These are phyloP conservation scores for Diplodus sargus DNA, from an alignment of 2,797 vertebrate species.

Conservation along the genomic window DNA sequence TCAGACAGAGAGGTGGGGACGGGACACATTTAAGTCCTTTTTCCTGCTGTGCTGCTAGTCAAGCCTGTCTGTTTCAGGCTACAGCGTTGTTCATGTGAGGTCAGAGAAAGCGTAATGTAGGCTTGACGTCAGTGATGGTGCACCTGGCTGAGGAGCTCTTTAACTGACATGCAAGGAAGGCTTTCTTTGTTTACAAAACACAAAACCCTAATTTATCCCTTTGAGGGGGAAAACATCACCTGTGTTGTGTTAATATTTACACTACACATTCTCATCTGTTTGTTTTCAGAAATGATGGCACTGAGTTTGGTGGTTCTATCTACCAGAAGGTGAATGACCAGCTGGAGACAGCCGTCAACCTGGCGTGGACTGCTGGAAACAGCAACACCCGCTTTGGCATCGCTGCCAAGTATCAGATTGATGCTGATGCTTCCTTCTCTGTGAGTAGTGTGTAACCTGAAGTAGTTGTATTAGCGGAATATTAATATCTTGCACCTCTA, in stretches of 20 bases:
- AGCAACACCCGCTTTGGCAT: constrained; percentile 99
- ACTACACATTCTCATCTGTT: background rate
- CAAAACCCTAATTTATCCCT: background rate
- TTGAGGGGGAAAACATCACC: background rate
- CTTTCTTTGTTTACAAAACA: background rate
- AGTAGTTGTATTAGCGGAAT: background rate
- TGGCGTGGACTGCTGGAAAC: constrained; percentile 98
- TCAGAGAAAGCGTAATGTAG: constrained; percentile 33
- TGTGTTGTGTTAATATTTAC: background rate
- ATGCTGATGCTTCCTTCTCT: constrained; percentile 94
- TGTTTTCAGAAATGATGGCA: constrained; percentile 92
- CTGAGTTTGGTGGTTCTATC: constrained; percentile 97
- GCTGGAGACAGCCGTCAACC: constrained; percentile 95
- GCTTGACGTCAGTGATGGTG: constrained; percentile 17
- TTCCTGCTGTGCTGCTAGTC: constrained; percentile 52
- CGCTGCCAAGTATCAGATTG: constrained; percentile 97
- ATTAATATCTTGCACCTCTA: background rate
- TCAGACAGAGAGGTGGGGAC: constrained; percentile 16
- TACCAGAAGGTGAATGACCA: constrained; percentile 98
- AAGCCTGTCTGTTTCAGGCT: constrained; percentile 49
- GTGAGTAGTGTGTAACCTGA: constrained; percentile 82
- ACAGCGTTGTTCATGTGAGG: constrained; percentile 32
- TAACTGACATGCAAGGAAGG: background rate
- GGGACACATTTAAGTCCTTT: constrained; percentile 27
- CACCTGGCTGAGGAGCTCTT: background rate